Conservation (phyloP, 2,797 vertebrate genomes). For the Chaetodon trifasciatus region DNA sequence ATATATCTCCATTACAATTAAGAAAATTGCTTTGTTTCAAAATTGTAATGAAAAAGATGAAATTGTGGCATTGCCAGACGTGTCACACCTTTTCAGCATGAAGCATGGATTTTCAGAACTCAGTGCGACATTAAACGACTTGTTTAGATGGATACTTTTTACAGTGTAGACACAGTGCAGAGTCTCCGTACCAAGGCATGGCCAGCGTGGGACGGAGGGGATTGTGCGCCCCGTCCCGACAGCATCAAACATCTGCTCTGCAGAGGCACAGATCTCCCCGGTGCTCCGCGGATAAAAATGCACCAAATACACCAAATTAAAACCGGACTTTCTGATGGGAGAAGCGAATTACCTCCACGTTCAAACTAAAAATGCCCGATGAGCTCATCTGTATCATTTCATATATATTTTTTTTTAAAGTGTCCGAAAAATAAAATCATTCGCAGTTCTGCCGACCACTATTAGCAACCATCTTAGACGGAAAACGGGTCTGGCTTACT, state of each 20-base stretch:
- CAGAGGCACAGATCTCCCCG: conserved; percentile 35
- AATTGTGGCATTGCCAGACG: background rate
- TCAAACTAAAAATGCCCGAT: background rate
- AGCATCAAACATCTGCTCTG: conserved; percentile 77
- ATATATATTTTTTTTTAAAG: background rate
- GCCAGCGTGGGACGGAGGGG: conserved; percentile 62
- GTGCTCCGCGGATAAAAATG: conserved; percentile 22
- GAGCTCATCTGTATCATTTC: background rate
- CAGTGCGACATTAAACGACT: background rate
- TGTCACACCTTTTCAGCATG: background rate
- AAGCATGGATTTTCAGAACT: background rate
- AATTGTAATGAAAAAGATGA: background rate
- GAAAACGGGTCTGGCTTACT: conserved; percentile 62
- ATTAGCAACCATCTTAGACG: background rate
- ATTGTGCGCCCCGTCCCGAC: conserved; percentile 81
- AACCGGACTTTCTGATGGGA: background rate
- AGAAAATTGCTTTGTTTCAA: background rate
- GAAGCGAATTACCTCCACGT: background rate
- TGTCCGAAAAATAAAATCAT: background rate
- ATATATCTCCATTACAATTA: background rate
- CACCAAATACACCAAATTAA: background rate
- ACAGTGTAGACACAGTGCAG: conserved; percentile 61
- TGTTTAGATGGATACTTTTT: conserved; percentile 62
- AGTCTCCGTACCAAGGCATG: conserved; percentile 25
- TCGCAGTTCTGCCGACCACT: background rate